A percentile compares a stretch with the other conserved stretches of the same genome.
These are phyloP conservation scores for Lordiphosa stackelbergi DNA, from an alignment of 1,140 invertebrate species.

Conservation along the genomic window DNA sequence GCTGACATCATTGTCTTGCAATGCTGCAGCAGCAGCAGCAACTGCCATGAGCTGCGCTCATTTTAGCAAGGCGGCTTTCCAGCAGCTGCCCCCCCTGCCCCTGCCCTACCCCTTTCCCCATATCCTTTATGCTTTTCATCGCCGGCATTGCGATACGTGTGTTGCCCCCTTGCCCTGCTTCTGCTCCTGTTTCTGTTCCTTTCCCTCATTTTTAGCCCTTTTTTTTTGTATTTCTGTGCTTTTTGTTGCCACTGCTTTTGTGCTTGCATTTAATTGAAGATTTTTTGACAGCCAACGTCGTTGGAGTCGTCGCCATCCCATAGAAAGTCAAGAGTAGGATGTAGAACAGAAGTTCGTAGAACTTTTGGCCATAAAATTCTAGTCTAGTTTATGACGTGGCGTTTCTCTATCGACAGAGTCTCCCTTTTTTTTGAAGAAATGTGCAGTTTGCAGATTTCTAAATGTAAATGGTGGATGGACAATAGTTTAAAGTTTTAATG, in stretches of 20 bases:
- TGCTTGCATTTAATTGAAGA: constrained; percentile 74
- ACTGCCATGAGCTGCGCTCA: constrained; percentile 31
- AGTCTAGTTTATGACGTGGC: constrained; percentile 42
- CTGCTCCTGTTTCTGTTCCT: constrained; percentile 8
- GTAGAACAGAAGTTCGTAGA: constrained; percentile 49
- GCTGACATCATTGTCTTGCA: constrained; percentile 72
- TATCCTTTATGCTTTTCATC: constrained; percentile 4
- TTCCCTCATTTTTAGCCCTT: constrained; percentile 18
- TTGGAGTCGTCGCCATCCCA: constrained; percentile 30
- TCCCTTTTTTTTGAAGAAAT: constrained; percentile 29
- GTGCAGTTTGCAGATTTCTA: too few species aligned
- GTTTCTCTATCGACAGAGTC: constrained; percentile 57
- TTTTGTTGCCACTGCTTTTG: constrained; percentile 61
- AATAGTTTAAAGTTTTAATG: too few species aligned
- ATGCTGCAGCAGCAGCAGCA: constrained; percentile 49
- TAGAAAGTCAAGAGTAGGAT: constrained; percentile 66
- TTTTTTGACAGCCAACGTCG: constrained; percentile 72
- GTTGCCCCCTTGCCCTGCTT: constrained; percentile 21
- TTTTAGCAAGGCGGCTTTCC: constrained; percentile 31
- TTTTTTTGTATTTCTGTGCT: constrained; percentile 13
- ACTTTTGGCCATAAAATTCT: constrained; percentile 46
- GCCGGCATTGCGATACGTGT: constrained; percentile 28
- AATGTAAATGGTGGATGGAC: too few species aligned
- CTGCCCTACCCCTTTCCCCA: neutral
- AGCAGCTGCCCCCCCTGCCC: neutral